Evolutionary conservation across 2,113 vertebrate genomes (phyloP), one percentile per base, ranked within the genome.

Genomic region (Thomomys bottae): DNA sequence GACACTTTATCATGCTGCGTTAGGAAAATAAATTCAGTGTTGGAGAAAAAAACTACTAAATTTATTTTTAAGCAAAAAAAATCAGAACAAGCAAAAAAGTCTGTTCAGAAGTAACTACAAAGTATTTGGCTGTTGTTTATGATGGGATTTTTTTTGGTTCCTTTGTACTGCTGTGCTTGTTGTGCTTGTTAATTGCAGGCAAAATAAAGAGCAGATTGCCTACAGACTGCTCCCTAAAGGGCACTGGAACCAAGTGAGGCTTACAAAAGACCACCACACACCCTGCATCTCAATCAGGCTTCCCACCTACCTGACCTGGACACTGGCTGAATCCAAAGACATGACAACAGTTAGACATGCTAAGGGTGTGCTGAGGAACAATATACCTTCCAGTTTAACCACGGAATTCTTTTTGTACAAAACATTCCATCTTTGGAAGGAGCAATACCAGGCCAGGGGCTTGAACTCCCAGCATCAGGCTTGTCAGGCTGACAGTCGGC

Each of bases 291-390:
- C 66, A 18, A 3, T 57, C 23, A n/a, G 66, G 28, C 42, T 38
- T 76, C 61, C 45, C 79, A 79, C 30, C 18, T 42, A 9, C n/a
- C 54, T 71, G 30, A 9, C n/a, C 54, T 71, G 30, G 6, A 45
- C 21, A n/a, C 59, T 84, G 34, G 26, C 2, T 68, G 32, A 32
- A 49, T 78, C 66, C 12, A 85, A 76, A 85, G 9, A 42, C 28
- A n/a, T 0, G 0, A 75, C 36, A 94, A 32, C 42, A 42, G 83
- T 93, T 83, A 79, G n/a, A 26, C 20, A 38, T 32, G 17, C 66
- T 84, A 80, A 93, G 83, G 87, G 85, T 87, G 57, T 15, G 11
- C 71, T 61, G 26, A 24, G 67, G 93, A 87, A 75, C 11, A 80
- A 14, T 9, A 64, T 2, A 49, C 14, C 34, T 82, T 87, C 80